Evolutionary conservation across 30 jellyfish, hydroid and myxozoan species (phyloP).

Genomic region (Chrysaora quinquecirrha): DNA sequence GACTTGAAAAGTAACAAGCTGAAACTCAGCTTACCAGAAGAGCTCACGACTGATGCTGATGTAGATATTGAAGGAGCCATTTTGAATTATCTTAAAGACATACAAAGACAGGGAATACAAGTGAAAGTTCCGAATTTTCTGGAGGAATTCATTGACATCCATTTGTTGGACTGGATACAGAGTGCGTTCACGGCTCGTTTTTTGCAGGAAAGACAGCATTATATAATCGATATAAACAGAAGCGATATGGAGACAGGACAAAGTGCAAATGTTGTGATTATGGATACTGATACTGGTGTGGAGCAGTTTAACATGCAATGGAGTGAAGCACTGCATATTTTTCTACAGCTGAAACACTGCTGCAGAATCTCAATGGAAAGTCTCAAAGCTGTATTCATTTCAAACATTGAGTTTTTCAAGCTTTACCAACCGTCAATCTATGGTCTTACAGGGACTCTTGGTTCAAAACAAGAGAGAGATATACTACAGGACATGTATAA

Average conservation of each 20-base stretch:
- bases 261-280: slow-evolving; percentile 20
- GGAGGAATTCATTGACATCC: slow-evolving; percentile 7
- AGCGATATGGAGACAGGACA: slow-evolving; percentile 2
- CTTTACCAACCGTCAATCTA: background rate
- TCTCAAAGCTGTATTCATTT: slow-evolving; percentile 39
- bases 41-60: background rate
- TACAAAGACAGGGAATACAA: slow-evolving; percentile 3
- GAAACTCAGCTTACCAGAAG: background rate
- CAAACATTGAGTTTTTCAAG: slow-evolving; percentile 26
- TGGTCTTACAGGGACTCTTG: slow-evolving; percentile 46
- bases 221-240: slow-evolving; percentile 17
- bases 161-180: slow-evolving; percentile 14
- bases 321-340: slow-evolving; percentile 40
- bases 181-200: slow-evolving; percentile 33
- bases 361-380: slow-evolving; percentile 3
- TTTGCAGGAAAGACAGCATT: slow-evolving; percentile 18
- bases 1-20: background rate
- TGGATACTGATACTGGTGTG: slow-evolving; percentile 48
- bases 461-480: slow-evolving; percentile 25
- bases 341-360: slow-evolving; percentile 41
- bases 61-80: background rate
- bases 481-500: slow-evolving; percentile 4
- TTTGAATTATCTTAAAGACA: background rate
- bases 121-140: slow-evolving; percentile 18
- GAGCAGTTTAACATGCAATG: slow-evolving; percentile 17